Evolutionary conservation across 2,888 invertebrate species (phyloP), one percentile per base, ranked within the genome.

Genomic region (Acanthosepion pharaonis): DNA sequence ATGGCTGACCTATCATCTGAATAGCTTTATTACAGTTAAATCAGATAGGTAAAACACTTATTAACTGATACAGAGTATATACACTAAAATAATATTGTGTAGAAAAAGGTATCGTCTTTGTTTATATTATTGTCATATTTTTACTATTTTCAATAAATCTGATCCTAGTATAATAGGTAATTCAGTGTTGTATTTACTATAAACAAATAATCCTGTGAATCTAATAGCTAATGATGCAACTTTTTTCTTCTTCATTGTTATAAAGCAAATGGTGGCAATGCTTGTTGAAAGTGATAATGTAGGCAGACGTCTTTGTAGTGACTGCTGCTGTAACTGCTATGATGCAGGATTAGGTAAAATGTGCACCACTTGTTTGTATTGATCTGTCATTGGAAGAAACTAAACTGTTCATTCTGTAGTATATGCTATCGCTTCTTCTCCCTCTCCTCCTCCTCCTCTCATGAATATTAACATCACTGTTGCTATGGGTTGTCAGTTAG

Each of bases 401-500:
- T 78, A 78, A 78, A 78, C n/a, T 78, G n/a, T 78, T 78, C 78
- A 78, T n/a, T 15, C 33, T 78, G 78, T n/a, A 59, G n/a, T 33
- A 9, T n/a, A 9, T 78, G 78, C 78, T 78, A n/a, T 33, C 33
- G 9, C n/a, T n/a, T 78, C 78, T 78, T 15, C 78, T 78, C 33
- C 78, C 5, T 28, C 28, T 33, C n/a, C 78, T 78, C 78, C 5
- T n/a, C n/a, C 15, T 78, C 78, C n/a, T n/a, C 78, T 78, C 78
- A 78, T 78, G 78, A 78, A 78, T 78, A 78, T 78, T 78, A 78
- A 78, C 78, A 78, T 78, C 78, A n/a, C 15, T 78, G 78, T 78
- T 78, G 78, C 78, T 78, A 78, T n/a, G 78, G n/a, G 78, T 78
- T 78, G n/a, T 33, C 78, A 78, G 78, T 78, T n/a, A 78, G 78